Percentiles rank a stretch among this genome's conserved stretches.
These are phyloP conservation scores for cattle (Bos taurus) DNA, from an alignment of 2,113 vertebrate genomes.

Conservation along the genomic window ARS-UCD2.0 NC_037328.1:34101001-34101500, in stretches of 20 bases:
- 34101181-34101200: constrained; percentile 73
- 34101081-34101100: constrained; percentile 56
- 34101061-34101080: constrained; percentile 72
- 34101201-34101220: constrained; percentile 65
- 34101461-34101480: constrained; percentile 62
- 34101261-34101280: constrained; percentile 60
- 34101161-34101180: constrained; percentile 71
- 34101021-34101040: constrained; percentile 59
- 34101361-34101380: constrained; percentile 24
- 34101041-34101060: constrained; percentile 65
- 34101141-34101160: constrained; percentile 67
- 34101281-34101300: constrained; percentile 59
- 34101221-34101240: constrained; percentile 53
- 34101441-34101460: constrained; percentile 63
- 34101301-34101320: constrained; percentile 66
- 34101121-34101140: constrained; percentile 68
- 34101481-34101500: constrained; percentile 56
- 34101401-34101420: constrained; percentile 57
- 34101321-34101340: constrained; percentile 51
- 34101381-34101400: constrained; percentile 55
- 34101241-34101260: constrained; percentile 62
- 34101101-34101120: constrained; percentile 57
- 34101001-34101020: constrained; percentile 61
- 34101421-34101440: constrained; percentile 63
- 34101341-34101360: constrained; percentile 47